Conservation (phyloP, 1,140 invertebrate species). For the Panagrolaimus sp. region DNA sequence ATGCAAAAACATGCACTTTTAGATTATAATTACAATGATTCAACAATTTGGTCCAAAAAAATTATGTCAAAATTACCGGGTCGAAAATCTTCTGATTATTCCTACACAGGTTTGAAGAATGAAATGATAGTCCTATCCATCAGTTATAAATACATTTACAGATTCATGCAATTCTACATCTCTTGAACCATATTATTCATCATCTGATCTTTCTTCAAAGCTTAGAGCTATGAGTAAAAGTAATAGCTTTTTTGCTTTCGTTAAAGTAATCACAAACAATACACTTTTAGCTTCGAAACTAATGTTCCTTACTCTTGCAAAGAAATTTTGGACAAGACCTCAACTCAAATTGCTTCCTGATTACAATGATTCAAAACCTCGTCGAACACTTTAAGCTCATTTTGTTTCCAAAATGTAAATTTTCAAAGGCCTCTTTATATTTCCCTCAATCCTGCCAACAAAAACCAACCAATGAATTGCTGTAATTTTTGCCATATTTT, state of each 20-base stretch:
- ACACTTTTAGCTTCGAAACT: background rate
- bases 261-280: background rate
- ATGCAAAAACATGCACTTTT: too few relatives aligned
- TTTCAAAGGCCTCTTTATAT: background rate
- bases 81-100: too few relatives aligned
- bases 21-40: constrained; percentile 16
- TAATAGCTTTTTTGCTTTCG: background rate
- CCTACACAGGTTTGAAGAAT: too few relatives aligned
- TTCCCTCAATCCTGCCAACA: background rate
- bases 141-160: background rate
- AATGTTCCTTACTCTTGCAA: background rate
- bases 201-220: background rate
- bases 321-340: background rate
- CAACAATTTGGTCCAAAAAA: background rate
- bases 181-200: background rate
- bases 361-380: background rate
- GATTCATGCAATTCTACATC: constrained; percentile 10
- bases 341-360: background rate
- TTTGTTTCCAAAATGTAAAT: background rate
- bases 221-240: background rate
- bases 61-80: constrained; percentile 13
- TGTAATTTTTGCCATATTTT: background rate
- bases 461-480: background rate
- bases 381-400: background rate
- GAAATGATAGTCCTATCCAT: too few relatives aligned